Evolutionary conservation across 2,113 vertebrate species (phyloP).

Genomic region (Hiodon tergisus): DNA sequence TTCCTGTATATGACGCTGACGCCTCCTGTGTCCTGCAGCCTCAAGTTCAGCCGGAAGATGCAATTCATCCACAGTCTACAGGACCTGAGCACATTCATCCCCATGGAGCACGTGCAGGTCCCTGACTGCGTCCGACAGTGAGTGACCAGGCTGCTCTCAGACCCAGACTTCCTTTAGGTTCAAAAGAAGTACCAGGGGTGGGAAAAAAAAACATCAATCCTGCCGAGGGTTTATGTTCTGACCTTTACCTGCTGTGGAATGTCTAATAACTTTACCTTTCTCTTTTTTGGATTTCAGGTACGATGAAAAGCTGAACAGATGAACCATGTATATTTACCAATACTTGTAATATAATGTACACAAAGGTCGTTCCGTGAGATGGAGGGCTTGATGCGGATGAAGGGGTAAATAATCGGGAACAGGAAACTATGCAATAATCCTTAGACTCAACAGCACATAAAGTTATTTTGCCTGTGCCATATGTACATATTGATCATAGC

Average conservation of each 20-base stretch:
- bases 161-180: background rate
- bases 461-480: too few species aligned
- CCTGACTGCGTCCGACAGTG: constrained; percentile 65
- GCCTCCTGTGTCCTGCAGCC: constrained; percentile 47
- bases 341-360: constrained; percentile 15
- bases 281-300: constrained; percentile 42
- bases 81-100: constrained; percentile 55
- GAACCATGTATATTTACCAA: constrained; percentile 14
- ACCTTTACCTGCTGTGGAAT: too few species aligned
- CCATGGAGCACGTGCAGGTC: constrained; percentile 64
- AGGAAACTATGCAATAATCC: background rate
- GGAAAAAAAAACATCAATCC: background rate
- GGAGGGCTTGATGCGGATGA: background rate
- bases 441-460: too few species aligned
- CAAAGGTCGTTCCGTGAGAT: background rate
- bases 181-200: background rate
- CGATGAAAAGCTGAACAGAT: constrained; percentile 47
- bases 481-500: background rate
- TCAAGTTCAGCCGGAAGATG: constrained; percentile 74
- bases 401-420: background rate
- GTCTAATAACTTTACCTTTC: too few species aligned
- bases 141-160: constrained; percentile 41
- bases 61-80: constrained; percentile 61
- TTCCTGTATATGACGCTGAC: background rate
- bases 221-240: background rate